Evolutionary conservation across 2,888 invertebrate species (phyloP).

Genomic region (Caenorhabditis sp.): DNA sequence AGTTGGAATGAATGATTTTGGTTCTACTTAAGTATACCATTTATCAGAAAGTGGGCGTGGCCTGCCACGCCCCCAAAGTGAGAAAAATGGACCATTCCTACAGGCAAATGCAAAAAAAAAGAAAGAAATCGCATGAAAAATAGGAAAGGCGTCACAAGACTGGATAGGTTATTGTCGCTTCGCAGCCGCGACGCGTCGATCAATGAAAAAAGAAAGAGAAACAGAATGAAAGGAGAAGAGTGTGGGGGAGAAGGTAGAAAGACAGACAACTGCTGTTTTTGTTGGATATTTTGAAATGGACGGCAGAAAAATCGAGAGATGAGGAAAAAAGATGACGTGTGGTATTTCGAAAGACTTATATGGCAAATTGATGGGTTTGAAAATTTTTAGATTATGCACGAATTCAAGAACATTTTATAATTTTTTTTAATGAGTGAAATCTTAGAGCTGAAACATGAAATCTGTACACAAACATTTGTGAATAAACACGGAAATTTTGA

Average conservation of each 20-base stretch:
- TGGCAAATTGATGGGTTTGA: constrained; percentile 22
- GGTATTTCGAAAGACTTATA: constrained; percentile 3
- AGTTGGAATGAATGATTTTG: too few species aligned
- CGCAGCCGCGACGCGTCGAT: neutral
- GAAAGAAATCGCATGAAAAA: neutral
- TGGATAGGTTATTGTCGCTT: neutral
- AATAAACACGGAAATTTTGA: too few species aligned
- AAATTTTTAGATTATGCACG: neutral
- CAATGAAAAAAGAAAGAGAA: neutral
- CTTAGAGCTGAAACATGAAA: too few species aligned
- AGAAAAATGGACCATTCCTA: too few species aligned
- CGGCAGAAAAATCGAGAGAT: neutral
- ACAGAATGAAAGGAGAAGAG: neutral
- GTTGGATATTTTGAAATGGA: neutral
- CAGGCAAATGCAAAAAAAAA: neutral
- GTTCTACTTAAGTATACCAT: too few species aligned
- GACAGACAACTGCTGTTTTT: neutral
- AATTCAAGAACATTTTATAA: too few species aligned
- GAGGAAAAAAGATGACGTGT: neutral
- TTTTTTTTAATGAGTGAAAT: too few species aligned
- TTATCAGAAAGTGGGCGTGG: neutral
- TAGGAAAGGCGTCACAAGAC: constrained; percentile 5
- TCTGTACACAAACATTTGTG: too few species aligned
- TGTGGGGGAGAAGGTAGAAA: neutral
- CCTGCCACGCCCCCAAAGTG: neutral